phyloP scores from a whole-genome alignment of 2,113 vertebrate species.

The Eulacestoma nigropectus region DNA sequence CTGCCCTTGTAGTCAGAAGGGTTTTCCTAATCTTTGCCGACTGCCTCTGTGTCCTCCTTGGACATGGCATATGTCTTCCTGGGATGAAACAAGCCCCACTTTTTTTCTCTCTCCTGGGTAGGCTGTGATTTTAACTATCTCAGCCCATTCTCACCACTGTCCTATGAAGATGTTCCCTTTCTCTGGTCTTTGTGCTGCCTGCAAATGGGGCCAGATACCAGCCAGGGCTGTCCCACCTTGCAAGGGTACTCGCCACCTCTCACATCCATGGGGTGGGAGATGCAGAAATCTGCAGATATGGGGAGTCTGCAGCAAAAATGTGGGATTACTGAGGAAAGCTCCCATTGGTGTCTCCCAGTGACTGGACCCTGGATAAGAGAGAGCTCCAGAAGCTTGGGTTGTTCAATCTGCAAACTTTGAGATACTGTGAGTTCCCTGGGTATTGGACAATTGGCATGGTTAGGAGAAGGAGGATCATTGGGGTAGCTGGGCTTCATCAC shows the following conservation, averaged over 20 bases:
- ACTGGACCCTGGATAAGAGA: background rate
- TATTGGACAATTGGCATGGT: background rate
- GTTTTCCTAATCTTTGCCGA: background rate
- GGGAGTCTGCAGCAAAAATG: background rate
- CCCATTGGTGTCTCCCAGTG: background rate
- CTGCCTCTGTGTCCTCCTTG: background rate
- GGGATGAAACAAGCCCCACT: background rate
- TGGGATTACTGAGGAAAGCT: background rate
- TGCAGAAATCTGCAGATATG: background rate
- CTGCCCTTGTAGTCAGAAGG: rapidly evolving
- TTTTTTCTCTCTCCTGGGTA: background rate
- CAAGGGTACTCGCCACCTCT: rapidly evolving
- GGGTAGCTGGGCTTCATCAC: background rate
- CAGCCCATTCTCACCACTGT: background rate
- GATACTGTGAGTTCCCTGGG: background rate
- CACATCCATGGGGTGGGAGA: background rate
- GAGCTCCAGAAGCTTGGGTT: background rate
- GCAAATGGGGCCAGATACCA: background rate
- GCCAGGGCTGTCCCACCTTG: rapidly evolving
- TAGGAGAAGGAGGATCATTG: background rate
- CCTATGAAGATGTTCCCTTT: rapidly evolving
- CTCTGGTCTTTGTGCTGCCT: background rate
- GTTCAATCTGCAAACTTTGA: background rate
- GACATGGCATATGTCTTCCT: background rate
- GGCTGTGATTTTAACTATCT: background rate